Base-by-base conservation (phyloP, 2,888 invertebrate genomes). In the Hydrotaea diabolus region DNA sequence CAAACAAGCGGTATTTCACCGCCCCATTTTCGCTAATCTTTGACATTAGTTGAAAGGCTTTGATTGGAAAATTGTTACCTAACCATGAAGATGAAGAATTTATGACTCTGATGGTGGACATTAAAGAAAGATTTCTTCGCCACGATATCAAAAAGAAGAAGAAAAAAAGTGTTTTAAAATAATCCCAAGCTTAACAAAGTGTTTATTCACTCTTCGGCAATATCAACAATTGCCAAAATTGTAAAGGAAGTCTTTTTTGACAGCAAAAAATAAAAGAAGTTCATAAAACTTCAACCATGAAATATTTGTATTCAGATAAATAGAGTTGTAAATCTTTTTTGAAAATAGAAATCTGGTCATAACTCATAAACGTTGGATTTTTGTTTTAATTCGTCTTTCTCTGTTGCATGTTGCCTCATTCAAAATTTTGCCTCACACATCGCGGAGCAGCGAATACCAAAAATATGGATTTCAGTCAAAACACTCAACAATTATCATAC, bases 61-160 rank as follows among this genome's bases (percentile, higher is more conserved):
- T 89, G 89, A 90, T 90, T 88, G 88, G 89, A 91, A 91, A 91
- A 90, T 90, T 91, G 88, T 88, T 86, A 86, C 83, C 86, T 86
- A 55, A 71, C 46, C 43, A 43, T 36, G 55, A 46, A 76, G 57
- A 79, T 79, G 72, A 79, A 73, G 72, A 57, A 64, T 83, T 83
- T 83, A 76, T 79, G 62, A 71, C 55, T 75, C 69, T 77, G 73
- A 53, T 31, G 59, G 82, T 72, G 72, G 83, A 76, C 39, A 83
- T 46, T 43, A 79, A 75, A 72, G 8, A 62, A 79, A 55, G 76
- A 76, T 73, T n/a, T 69, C 26, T 71, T 71, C 55, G 39, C 43
- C 46, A 0, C 7, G 46, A 79, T 62, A 36, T 26, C n/a, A 31
- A 59, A 46, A n/a, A n/a, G n/a, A n/a, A n/a, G n/a, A n/a, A n/a